These are phyloP conservation scores for Aplysina aerophoba DNA, from an alignment of 37 sponge, comb jelly and placozoan species.

Conservation along the genomic window DNA sequence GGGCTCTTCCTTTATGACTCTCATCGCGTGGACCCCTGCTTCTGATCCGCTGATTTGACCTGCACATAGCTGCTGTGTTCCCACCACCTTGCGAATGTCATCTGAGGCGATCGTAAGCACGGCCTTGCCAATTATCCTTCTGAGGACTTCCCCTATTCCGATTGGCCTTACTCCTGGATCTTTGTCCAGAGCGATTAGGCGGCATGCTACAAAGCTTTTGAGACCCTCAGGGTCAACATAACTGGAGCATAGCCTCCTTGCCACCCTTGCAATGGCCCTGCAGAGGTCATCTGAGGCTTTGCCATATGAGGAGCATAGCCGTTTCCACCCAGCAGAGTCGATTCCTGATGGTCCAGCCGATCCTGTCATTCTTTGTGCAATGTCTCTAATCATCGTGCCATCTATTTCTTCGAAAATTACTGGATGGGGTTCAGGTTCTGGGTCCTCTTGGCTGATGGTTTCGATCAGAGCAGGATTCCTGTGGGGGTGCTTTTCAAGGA, in stretches of 20 bases:
- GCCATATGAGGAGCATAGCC: constrained; percentile 15
- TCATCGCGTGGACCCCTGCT: no score
- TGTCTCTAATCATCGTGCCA: constrained; percentile 8
- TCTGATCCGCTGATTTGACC: no score
- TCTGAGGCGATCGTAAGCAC: no score
- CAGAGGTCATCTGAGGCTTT: constrained; percentile 14
- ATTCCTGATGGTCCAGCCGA: constrained; percentile 13
- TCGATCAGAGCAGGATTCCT: constrained; percentile 17
- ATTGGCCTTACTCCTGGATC: no score
- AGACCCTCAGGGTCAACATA: constrained; percentile 28
- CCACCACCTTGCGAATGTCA: no score
- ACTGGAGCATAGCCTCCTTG: constrained; percentile 17
- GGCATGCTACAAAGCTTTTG: background rate
- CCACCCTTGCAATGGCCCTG: constrained; percentile 7
- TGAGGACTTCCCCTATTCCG: no score
- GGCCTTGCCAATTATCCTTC: no score
- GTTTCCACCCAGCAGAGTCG: constrained; percentile 9
- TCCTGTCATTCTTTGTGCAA: constrained; percentile 3
- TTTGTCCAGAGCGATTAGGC: no score
- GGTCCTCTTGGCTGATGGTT: background rate
- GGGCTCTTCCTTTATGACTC: no score
- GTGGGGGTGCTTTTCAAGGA: constrained; percentile 20
- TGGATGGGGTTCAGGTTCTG: background rate
- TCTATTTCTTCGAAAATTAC: constrained; percentile 7
- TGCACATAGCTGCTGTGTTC: no score